Evolutionary conservation across 2,888 invertebrate species (phyloP), one percentile per base, ranked within the genome.

Genomic region (Tiphia femorata): DNA sequence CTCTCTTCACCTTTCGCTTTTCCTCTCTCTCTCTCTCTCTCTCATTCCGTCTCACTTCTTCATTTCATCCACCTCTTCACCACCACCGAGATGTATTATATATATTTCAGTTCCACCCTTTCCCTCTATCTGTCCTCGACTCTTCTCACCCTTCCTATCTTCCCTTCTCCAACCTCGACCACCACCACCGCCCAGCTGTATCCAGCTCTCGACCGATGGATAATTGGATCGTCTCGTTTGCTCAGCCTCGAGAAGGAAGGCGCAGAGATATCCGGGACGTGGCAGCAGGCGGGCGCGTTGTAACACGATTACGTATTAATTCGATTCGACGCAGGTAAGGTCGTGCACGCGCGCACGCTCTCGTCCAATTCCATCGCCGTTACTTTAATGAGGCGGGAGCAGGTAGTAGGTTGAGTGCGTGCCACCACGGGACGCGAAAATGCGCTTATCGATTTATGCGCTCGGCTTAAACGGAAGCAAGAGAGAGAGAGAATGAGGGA

Each of bases 221-320:
- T 38, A 38, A 38, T 20, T 17, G 38, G 19, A 38, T 35, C 30
- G 6, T 42, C 7, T 10, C 16, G 12, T 42, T 49, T 37, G 25
- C 21, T 41, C 20, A 41, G 35, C 42, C 41, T 54, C 17, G 14
- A 25, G 47, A 55, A 50, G 49, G 59, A 59, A 49, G 59, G 55
- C 55, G 55, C 51, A 52, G 51, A 33, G 62, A 62, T 59, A 59
- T 62, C 59, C 49, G 59, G 58, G 62, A 53, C 51, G n/a, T n/a
- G n/a, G n/a, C n/a, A n/a, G n/a, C n/a, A n/a, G n/a, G n/a, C n/a
- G 40, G 58, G 42, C 41, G 42, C 59, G 51, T 57, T 53, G 57
- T 53, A 53, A 57, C 60, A 56, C 33, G 19, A 63, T 63, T 41
- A 20, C 20, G 3, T 60, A 53, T 54, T 62, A 59, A 59, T 62